Evolutionary conservation across 2,888 invertebrate species (phyloP).

Genomic region (Lysandra bellargus): DNA sequence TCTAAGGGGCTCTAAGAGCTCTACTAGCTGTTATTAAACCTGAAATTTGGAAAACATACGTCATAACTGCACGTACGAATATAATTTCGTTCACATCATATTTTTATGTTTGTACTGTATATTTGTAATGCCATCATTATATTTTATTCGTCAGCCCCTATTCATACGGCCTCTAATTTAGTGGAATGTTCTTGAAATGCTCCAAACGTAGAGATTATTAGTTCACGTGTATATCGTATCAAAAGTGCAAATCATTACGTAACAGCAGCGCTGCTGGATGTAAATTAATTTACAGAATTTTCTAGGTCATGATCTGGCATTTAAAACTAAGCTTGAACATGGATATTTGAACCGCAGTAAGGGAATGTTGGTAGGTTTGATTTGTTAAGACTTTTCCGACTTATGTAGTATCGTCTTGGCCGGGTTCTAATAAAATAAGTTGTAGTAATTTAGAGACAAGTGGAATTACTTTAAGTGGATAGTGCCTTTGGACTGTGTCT

Average conservation of each 20-base stretch:
- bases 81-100: background rate
- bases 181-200: background rate
- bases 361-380: background rate
- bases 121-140: background rate
- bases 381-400: background rate
- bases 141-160: background rate
- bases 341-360: background rate
- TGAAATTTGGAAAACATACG: too few relatives aligned
- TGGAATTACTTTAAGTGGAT: too few relatives aligned
- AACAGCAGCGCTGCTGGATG: background rate
- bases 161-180: conserved; percentile 3
- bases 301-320: background rate
- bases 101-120: background rate
- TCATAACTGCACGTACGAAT: too few relatives aligned
- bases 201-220: conserved; percentile 3
- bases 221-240: background rate
- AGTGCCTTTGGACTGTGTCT: too few relatives aligned
- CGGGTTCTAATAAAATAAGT: background rate
- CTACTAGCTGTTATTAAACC: too few relatives aligned
- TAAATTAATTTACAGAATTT: background rate
- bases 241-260: background rate
- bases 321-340: background rate
- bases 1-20: too few relatives aligned
- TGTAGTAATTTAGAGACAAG: too few relatives aligned
- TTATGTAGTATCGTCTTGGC: background rate